Percentiles rank a stretch among this genome's conserved stretches.
Conservation (phyloP, 1,140 invertebrate genomes). For the Pogonus chalceus region DNA sequence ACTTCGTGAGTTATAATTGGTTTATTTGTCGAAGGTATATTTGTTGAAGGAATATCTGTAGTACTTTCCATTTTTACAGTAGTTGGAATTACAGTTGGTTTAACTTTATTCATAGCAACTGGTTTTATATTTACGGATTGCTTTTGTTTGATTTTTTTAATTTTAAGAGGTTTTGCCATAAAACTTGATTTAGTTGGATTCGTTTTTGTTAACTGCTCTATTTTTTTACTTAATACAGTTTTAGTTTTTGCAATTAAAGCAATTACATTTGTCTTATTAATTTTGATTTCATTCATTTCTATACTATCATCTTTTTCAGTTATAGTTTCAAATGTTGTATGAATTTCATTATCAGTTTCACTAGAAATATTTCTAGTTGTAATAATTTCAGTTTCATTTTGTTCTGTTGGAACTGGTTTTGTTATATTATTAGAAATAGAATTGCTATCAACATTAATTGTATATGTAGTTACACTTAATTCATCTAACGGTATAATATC, state of each 20-base stretch:
- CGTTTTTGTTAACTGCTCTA: background rate
- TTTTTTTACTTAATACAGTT: background rate
- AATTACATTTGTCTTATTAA: background rate
- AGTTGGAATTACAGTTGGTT: conserved; percentile 17
- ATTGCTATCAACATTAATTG: conserved; percentile 24
- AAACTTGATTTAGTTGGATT: background rate
- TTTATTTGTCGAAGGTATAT: background rate
- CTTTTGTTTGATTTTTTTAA: background rate
- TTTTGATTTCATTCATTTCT: background rate
- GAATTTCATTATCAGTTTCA: background rate
- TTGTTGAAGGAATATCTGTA: background rate
- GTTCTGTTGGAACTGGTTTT: conserved; percentile 12
- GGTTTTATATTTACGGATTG: background rate
- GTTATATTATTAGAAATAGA: conserved; percentile 18
- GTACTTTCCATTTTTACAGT: conserved; percentile 10
- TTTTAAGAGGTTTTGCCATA: background rate
- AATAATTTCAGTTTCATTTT: background rate
- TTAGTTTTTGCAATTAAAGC: background rate
- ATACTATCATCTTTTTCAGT: background rate
- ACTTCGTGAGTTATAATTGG: conserved; percentile 25
- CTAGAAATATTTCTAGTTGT: background rate
- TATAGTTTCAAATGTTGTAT: background rate
- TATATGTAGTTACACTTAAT: conserved; percentile 23
- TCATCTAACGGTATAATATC: conserved; percentile 15
- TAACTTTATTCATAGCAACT: background rate